Evolutionary conservation across 2,797 vertebrate species (phyloP).

Genomic region (Pteronotus mesoamericanus): DNA sequence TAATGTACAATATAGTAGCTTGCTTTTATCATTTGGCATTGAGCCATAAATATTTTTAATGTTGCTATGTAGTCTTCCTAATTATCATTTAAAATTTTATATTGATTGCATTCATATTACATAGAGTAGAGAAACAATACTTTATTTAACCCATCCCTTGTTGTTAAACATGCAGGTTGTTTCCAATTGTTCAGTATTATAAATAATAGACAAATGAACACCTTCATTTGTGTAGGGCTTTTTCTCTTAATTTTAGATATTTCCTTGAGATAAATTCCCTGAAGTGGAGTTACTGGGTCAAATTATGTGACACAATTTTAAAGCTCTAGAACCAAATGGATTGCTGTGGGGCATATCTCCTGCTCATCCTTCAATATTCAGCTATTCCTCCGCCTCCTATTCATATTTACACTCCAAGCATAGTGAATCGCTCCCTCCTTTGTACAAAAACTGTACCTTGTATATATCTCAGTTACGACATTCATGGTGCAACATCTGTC

Average conservation of each 20-base stretch:
- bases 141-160: not conserved
- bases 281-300: not conserved
- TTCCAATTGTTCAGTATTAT: not conserved
- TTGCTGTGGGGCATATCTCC: not conserved
- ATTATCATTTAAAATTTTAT: slow-evolving; percentile 13
- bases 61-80: not conserved
- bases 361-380: not conserved
- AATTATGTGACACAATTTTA: not conserved
- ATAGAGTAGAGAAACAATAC: not conserved
- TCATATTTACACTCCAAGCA: not conserved
- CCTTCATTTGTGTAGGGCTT: not conserved
- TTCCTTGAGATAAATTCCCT: not conserved
- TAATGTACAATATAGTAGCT: not conserved
- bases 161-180: not conserved
- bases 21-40: slow-evolving; percentile 27
- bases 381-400: not conserved
- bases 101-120: not conserved
- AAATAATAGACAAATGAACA: slow-evolving; percentile 16
- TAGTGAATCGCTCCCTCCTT: not conserved
- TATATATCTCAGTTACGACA: not conserved
- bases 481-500: not conserved
- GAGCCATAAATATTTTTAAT: slow-evolving; percentile 3
- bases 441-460: not conserved
- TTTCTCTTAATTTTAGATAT: not conserved
- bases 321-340: not conserved